Percentiles rank a stretch among this genome's conserved stretches.
Conservation (phyloP, 2,888 invertebrate genomes). For the Eupithecia exiguata region DNA sequence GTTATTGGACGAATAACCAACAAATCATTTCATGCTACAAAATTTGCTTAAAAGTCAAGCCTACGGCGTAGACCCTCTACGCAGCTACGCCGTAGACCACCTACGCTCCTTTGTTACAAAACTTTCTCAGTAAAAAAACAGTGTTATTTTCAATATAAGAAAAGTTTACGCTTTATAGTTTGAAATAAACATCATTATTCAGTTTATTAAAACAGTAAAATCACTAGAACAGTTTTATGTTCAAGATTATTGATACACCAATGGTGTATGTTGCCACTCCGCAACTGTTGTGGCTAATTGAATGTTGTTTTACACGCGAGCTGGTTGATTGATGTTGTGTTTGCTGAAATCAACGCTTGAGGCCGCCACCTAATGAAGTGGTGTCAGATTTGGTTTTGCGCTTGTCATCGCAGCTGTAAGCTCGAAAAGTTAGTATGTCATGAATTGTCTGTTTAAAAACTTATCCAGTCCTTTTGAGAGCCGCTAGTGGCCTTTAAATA, state of each 20-base stretch:
- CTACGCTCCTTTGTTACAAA: neutral
- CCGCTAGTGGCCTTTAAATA: neutral
- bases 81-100: neutral
- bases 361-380: slow-evolving; percentile 16
- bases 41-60: neutral
- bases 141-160: neutral
- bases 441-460: neutral
- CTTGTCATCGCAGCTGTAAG: neutral
- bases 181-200: slow-evolving; percentile 27
- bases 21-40: neutral
- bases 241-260: slow-evolving; percentile 37
- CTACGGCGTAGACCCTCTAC: slow-evolving; percentile 14
- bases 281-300: slow-evolving; percentile 45
- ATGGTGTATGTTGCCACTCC: slow-evolving; percentile 34
- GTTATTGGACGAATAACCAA: no score
- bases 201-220: slow-evolving; percentile 41
- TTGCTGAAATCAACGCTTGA: slow-evolving; percentile 11
- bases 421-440: neutral
- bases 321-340: slow-evolving; percentile 42
- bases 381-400: neutral
- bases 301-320: slow-evolving; percentile 35
- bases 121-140: slow-evolving; percentile 1
- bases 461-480: neutral
- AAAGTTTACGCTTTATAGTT: neutral
- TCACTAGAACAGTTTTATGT: slow-evolving; percentile 31